These are phyloP conservation scores for Neomorphus geoffroyi DNA, from an alignment of 2,797 vertebrate species.

Conservation along the genomic window DNA sequence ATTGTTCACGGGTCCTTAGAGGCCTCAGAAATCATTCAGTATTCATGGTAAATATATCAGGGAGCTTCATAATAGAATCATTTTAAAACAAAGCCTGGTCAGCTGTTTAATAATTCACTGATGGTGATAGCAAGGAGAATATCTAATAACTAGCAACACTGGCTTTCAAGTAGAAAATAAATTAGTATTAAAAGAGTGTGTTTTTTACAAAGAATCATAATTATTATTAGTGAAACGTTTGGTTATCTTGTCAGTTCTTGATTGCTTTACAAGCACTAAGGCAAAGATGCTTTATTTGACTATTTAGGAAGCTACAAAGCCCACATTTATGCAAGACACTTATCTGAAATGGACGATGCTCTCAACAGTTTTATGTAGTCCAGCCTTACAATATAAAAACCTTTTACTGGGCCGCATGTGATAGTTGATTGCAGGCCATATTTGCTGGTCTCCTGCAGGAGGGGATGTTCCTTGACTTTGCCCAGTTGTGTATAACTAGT, in stretches of 20 bases:
- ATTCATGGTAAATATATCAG: conserved; percentile 76
- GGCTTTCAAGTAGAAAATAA: conserved; percentile 77
- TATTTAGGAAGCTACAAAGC: conserved; percentile 35
- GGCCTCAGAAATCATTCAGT: conserved; percentile 64
- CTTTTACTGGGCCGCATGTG: neutral
- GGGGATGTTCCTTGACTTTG: fast-evolving
- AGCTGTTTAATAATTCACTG: conserved; percentile 82
- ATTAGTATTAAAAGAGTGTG: conserved; percentile 64
- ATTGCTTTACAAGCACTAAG: conserved; percentile 57
- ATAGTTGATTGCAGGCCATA: neutral
- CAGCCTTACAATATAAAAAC: neutral
- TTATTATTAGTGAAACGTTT: conserved; percentile 65
- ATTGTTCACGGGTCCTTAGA: conserved; percentile 69
- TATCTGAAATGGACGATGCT: neutral
- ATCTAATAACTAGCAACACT: conserved; percentile 75
- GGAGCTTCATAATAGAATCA: conserved; percentile 73
- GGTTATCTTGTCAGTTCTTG: conserved; percentile 48
- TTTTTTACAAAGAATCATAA: conserved; percentile 41
- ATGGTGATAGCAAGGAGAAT: conserved; percentile 76
- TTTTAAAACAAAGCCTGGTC: conserved; percentile 81
- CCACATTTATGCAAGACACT: conserved; percentile 13
- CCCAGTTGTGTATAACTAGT: neutral
- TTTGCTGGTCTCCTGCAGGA: neutral
- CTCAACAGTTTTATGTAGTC: neutral
- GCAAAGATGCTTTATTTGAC: conserved; percentile 28